A percentile compares a stretch with the other conserved stretches of the same genome.
Evolutionary conservation across 2,888 invertebrate species (phyloP).

Genomic region (Habrosyne pyritoides): DNA sequence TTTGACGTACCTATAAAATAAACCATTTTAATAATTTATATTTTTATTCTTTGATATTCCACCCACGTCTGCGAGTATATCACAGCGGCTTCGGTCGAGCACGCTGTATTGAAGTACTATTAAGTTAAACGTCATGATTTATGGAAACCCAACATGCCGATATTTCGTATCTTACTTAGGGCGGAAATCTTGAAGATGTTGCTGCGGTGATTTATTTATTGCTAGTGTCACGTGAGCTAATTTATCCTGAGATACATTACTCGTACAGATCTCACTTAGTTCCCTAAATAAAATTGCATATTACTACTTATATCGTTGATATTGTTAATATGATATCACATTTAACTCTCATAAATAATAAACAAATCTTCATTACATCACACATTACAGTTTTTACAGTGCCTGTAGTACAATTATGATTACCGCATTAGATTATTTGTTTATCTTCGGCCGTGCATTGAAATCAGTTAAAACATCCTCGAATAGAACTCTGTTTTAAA

Average conservation of each 20-base stretch:
- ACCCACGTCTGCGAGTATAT: neutral
- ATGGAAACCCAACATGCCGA: conserved; percentile 29
- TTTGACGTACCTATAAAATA: too few relatives aligned
- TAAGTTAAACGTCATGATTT: conserved; percentile 27
- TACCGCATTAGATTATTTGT: conserved; percentile 8
- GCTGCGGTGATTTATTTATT: conserved; percentile 23
- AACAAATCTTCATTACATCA: too few relatives aligned
- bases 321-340: neutral
- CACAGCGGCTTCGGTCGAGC: neutral
- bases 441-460: conserved; percentile 10
- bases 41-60: neutral
- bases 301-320: neutral
- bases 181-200: conserved; percentile 23
- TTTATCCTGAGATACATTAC: conserved; percentile 11
- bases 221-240: conserved; percentile 16
- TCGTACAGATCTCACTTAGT: conserved; percentile 15
- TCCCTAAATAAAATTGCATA: conserved; percentile 18
- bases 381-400: too few relatives aligned
- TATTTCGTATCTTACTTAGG: conserved; percentile 15
- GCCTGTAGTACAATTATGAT: neutral
- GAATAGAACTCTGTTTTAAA: conserved; percentile 19
- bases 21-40: neutral
- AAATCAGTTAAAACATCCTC: conserved; percentile 29
- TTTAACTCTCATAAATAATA: too few relatives aligned
- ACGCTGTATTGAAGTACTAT: conserved; percentile 9